Conservation (phyloP, 2,888 invertebrate species). For the Hypsopygia costalis region DNA sequence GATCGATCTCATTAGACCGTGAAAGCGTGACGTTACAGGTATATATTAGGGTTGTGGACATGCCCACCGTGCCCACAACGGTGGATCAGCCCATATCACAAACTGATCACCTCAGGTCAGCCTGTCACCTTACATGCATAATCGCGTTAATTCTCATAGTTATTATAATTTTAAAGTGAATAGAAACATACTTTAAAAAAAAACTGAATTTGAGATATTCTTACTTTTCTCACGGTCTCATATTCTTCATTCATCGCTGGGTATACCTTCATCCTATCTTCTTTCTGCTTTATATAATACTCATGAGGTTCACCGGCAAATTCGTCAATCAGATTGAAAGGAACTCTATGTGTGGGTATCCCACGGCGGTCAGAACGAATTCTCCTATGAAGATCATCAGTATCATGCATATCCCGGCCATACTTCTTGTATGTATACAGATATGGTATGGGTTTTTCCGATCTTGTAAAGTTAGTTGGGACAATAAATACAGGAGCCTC, state of each 20-base stretch:
- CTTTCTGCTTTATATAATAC: constrained; percentile 77
- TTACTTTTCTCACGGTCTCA: constrained; percentile 68
- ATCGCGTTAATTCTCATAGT: too few species aligned
- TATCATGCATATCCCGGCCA: constrained; percentile 30
- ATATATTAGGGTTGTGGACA: too few species aligned
- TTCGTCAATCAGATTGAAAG: constrained; percentile 81
- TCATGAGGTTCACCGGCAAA: constrained; percentile 83
- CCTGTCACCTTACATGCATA: too few species aligned
- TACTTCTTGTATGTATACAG: constrained; percentile 56
- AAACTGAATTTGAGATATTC: too few species aligned
- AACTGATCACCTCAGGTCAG: too few species aligned
- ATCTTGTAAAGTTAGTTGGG: constrained; percentile 89
- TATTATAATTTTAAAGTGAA: too few species aligned
- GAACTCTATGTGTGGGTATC: constrained; percentile 79
- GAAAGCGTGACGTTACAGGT: too few species aligned
- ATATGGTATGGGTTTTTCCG: constrained; percentile 81
- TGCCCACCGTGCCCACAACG: too few species aligned
- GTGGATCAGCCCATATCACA: too few species aligned
- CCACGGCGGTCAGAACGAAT: constrained; percentile 40
- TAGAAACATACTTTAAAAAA: not conserved
- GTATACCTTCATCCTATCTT: constrained; percentile 55
- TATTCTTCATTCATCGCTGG: constrained; percentile 62
- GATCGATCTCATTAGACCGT: too few species aligned
- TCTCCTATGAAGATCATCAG: constrained; percentile 49
- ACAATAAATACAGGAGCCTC: constrained; percentile 83